Conservation (phyloP, 2,797 vertebrate species). For the Amphiprion clarkii region DNA sequence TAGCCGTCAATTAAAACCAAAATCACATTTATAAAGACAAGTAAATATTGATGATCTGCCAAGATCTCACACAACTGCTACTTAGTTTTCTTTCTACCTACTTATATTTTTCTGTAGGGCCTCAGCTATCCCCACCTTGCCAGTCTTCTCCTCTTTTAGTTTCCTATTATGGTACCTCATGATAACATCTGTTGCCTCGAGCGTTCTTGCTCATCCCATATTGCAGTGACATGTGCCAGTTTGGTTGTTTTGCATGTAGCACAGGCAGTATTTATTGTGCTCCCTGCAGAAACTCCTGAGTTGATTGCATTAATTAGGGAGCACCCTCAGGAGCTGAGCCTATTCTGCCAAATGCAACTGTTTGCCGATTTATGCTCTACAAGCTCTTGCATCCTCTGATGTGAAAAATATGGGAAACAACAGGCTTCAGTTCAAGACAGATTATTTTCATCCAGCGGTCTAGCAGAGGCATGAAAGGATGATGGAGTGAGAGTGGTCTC, state of each 20-base stretch:
- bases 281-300: conserved; percentile 14
- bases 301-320: conserved; percentile 37
- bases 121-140: background rate
- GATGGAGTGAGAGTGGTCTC: conserved; percentile 10
- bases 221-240: background rate
- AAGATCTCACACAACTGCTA: background rate
- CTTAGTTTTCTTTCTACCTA: background rate
- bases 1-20: background rate
- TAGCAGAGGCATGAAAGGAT: conserved; percentile 19
- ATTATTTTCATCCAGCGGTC: conserved; percentile 18
- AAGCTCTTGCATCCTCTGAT: conserved; percentile 8
- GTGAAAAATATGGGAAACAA: conserved; percentile 36
- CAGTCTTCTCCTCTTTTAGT: background rate
- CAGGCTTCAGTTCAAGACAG: conserved; percentile 19
- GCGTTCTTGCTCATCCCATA: background rate
- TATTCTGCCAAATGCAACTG: conserved; percentile 34
- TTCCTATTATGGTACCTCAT: background rate
- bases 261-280: conserved; percentile 3
- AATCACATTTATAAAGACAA: background rate
- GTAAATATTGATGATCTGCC: background rate
- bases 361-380: conserved; percentile 9
- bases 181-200: background rate
- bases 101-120: background rate
- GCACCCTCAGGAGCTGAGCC: conserved; percentile 26
- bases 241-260: background rate